Evolutionary conservation across 2,113 vertebrate species (phyloP).

Genomic region (Cranoglanis bouderius): DNA sequence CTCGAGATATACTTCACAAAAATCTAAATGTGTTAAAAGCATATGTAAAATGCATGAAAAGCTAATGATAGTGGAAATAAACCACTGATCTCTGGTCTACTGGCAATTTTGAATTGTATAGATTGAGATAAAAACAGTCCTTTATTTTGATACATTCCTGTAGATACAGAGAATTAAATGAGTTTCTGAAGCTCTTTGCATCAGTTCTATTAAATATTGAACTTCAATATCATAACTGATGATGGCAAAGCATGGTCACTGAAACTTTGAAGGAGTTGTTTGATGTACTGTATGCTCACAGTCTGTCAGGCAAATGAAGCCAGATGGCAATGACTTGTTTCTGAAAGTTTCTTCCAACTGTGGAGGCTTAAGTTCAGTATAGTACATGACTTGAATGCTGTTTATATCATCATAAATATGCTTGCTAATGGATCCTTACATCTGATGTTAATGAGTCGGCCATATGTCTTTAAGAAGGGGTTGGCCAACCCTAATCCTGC

Average conservation of each 20-base stretch:
- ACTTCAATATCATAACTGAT: conserved; percentile 23
- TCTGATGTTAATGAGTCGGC: background rate
- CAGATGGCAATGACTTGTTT: conserved; percentile 62
- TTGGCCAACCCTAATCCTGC: background rate
- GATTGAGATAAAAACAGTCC: background rate
- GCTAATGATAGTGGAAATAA: background rate
- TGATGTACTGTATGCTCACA: conserved; percentile 52
- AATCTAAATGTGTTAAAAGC: background rate
- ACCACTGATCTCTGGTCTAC: background rate
- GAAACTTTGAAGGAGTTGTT: conserved; percentile 44
- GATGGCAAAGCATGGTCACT: conserved; percentile 50
- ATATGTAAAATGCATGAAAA: background rate
- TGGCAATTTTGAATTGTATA: background rate
- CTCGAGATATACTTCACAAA: background rate
- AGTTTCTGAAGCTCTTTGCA: conserved; percentile 2
- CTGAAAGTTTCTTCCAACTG: conserved; percentile 2
- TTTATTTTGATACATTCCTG: background rate
- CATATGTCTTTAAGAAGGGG: background rate
- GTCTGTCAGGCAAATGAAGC: conserved; percentile 62
- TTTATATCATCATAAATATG: background rate
- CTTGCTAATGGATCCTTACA: background rate
- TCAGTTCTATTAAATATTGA: background rate
- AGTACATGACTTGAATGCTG: background rate
- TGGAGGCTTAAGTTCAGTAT: background rate
- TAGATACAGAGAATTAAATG: background rate